Evolutionary conservation across 2,113 vertebrate species (phyloP).

Genomic region (Australoheros scitulus): DNA sequence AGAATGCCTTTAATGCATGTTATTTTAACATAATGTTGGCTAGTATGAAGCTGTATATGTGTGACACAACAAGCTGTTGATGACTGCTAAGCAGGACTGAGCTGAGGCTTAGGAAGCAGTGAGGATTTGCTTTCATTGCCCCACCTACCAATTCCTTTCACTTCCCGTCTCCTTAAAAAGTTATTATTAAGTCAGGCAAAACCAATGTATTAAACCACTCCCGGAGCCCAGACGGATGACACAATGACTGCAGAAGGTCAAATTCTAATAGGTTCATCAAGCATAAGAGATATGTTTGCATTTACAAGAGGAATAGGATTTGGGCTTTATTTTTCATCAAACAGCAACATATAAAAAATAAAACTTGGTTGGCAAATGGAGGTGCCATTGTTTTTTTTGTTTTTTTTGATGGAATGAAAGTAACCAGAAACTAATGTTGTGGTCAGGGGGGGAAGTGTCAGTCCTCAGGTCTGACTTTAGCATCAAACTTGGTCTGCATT

Average conservation of each 20-base stretch:
- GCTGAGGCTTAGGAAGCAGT: conserved; percentile 22
- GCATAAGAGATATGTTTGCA: conserved; percentile 49
- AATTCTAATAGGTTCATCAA: conserved; percentile 56
- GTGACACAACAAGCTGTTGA: not conserved
- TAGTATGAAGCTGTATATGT: not conserved
- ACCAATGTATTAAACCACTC: conserved; percentile 43
- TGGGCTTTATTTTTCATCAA: conserved; percentile 14
- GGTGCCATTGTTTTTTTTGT: too few species aligned
- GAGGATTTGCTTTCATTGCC: conserved; percentile 58
- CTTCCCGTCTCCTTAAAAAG: conserved; percentile 57
- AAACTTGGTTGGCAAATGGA: not conserved
- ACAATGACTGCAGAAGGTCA: conserved; percentile 60
- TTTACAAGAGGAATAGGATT: conserved; percentile 21
- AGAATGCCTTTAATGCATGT: conserved; percentile 10
- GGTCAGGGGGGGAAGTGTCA: not conserved
- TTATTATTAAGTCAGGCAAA: conserved; percentile 63
- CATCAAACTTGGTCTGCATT: not conserved
- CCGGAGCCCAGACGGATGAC: conserved; percentile 19
- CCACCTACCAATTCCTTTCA: conserved; percentile 54
- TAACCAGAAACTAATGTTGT: not conserved
- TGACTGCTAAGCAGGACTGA: not conserved
- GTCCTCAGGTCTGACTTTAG: conserved; percentile 3
- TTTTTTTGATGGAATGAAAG: conserved; percentile 24
- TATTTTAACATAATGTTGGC: not conserved
- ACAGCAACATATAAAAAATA: not conserved